Evolutionary conservation across 2,797 vertebrate genomes (phyloP), one percentile per base, ranked within the genome.

Genomic region (Mareca strepera): DNA sequence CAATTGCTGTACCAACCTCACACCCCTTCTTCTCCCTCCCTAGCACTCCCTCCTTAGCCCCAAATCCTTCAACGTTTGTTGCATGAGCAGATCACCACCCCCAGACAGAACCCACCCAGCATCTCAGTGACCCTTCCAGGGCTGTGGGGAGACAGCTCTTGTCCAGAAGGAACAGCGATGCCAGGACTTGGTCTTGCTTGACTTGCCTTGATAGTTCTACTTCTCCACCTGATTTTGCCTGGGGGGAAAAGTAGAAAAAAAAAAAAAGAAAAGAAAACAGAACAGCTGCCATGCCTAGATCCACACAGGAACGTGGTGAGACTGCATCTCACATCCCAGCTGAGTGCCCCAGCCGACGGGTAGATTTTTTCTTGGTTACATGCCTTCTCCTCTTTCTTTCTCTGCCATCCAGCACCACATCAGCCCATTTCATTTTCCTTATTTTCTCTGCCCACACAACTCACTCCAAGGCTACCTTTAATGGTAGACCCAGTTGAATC

Each of bases 401-500:
- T 21, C 21, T 90, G 39, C 7, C 55, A 82, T 31, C 8, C 50
- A 69, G 33, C 16, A 77, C 37, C 48, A 74, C 70, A 69, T 52
- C 8, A 92, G 58, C 37, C 20, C 17, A 41, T 18, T n/a, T 16
- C n/a, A 75, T 64, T 93, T 75, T 69, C n/a, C 46, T 75, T n/a
- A 63, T 91, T 93, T 92, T 81, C 56, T 79, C 43, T 79, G 67
- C 52, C 52, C 2, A 2, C 53, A 31, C 6, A 2, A 66, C 76
- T 88, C 72, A 37, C 50, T 70, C 48, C 81, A 67, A 58, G 73
- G 33, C 55, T 83, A 60, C 67, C 60, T 79, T 31, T 56, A 56
- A 41, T 29, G 41, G 76, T 29, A 90, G 69, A 76, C 43, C 39
- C 43, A 67, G 43, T 31, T 86, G 69, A 93, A 92, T 88, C 95